Evolutionary conservation across 1,140 invertebrate species (phyloP), one percentile per base, ranked within the genome.

Genomic region (Steinernema khuongi): DNA sequence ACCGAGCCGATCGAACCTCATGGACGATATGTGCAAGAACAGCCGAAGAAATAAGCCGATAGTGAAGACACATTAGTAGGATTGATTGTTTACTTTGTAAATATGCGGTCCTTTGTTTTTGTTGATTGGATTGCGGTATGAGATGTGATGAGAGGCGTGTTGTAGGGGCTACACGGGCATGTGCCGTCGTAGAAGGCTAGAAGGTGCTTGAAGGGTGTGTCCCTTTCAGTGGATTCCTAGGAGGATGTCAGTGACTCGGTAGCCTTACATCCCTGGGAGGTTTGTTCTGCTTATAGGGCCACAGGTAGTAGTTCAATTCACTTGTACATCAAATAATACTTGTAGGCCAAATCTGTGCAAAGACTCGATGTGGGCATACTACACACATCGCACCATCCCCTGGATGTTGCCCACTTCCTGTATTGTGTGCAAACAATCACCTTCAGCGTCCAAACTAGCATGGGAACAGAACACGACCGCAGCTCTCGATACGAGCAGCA

Each of bases 11-110:
- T 60, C 19, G 50, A 60, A 26, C 50, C 50, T 2, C 50, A 60
- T 26, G 50, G 22, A 26, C 7, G 50, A 60, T 60, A 17, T 22
- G 50, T 60, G 14, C 50, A 14, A 60, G 50, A 60, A 22, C 50
- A 60, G 19, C 50, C 50, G 50, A 60, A 60, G 50, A 60, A 60
- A 60, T 60, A 60, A 26, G 22, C 11, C 14, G 2, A 22, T 60
- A 14, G 50, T 11, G 22, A 4, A 7, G 22, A 22, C 14, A 60
- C 19, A 60, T 7, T n/a, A 60, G 22, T 60, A 60, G 50, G 50
- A 60, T 22, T 26, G 22, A 60, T 60, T 60, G 50, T 60, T 60
- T 60, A 60, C 50, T 7, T 60, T 60, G 50, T 60, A 60, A 60
- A 60, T 60, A 60, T 60, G 50, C 50, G 2, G 2, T 60, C 50